These are phyloP conservation scores for Chelmon rostratus DNA, from an alignment of 2,797 vertebrate genomes.

Conservation along the genomic window DNA sequence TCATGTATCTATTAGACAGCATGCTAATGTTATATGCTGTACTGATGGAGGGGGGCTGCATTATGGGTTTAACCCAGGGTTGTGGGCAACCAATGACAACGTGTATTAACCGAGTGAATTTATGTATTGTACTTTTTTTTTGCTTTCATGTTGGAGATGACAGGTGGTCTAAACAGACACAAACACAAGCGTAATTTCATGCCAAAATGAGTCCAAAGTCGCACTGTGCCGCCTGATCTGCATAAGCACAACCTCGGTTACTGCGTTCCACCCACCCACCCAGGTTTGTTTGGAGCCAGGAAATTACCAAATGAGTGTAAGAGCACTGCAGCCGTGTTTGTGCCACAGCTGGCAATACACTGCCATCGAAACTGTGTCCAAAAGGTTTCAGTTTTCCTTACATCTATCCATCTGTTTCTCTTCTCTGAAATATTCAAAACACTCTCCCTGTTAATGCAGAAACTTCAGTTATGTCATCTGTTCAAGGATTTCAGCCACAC, in stretches of 20 bases:
- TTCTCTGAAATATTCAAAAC: slow-evolving; percentile 7
- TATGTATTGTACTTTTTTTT: background rate
- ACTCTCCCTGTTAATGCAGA: background rate
- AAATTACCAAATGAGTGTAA: background rate
- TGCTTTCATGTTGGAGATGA: background rate
- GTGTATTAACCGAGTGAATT: background rate
- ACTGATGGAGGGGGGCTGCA: background rate
- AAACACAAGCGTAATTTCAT: background rate
- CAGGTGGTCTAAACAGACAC: slow-evolving; percentile 26
- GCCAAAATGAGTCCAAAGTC: background rate
- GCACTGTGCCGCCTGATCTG: slow-evolving; percentile 3
- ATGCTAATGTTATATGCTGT: background rate
- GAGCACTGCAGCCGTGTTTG: background rate
- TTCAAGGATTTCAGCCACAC: background rate
- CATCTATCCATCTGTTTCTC: slow-evolving; percentile 16
- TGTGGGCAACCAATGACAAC: background rate
- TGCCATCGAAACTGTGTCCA: background rate
- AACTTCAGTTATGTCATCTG: background rate
- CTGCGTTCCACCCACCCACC: background rate
- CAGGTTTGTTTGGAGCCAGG: background rate
- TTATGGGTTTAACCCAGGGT: background rate
- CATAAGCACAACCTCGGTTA: slow-evolving; percentile 15
- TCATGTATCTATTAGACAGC: background rate
- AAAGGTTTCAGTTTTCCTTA: background rate
- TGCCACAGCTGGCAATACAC: slow-evolving; percentile 1